These are phyloP conservation scores for Furcula furcula DNA, from an alignment of 2,888 invertebrate genomes.

Conservation along the genomic window DNA sequence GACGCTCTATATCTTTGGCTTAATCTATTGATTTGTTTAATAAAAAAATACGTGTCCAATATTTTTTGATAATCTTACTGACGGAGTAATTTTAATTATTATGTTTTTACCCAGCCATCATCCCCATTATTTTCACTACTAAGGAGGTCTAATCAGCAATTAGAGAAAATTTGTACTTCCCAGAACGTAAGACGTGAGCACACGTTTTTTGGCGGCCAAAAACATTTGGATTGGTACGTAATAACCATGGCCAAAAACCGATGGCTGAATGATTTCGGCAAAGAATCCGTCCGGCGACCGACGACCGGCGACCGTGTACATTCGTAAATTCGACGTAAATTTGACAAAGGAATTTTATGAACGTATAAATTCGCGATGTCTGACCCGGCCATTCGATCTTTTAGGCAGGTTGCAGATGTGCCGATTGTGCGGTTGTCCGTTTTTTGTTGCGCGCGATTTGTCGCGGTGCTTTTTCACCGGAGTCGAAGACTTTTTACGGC, in stretches of 20 bases:
- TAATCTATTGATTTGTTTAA: too few species aligned
- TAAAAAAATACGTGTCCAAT: too few species aligned
- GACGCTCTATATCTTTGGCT: too few species aligned
- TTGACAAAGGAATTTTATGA: slow-evolving; percentile 80
- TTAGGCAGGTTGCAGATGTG: slow-evolving; percentile 28
- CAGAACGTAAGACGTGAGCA: slow-evolving; percentile 14
- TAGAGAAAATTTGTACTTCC: background rate
- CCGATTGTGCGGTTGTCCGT: slow-evolving; percentile 25
- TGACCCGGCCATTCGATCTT: slow-evolving; percentile 53
- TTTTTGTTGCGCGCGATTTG: too few species aligned
- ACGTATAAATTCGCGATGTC: slow-evolving; percentile 73
- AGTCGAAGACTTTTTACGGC: too few species aligned
- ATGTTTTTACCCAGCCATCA: too few species aligned
- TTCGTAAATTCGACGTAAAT: slow-evolving; percentile 71
- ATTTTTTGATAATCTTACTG: too few species aligned
- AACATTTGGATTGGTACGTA: slow-evolving; percentile 36
- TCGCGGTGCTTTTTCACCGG: too few species aligned
- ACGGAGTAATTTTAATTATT: too few species aligned
- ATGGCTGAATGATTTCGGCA: slow-evolving; percentile 63
- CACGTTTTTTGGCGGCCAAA: slow-evolving; percentile 15
- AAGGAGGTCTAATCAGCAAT: background rate
- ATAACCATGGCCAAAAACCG: slow-evolving; percentile 64
- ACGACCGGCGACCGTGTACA: slow-evolving; percentile 32
- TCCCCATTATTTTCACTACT: too few species aligned
- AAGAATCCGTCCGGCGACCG: slow-evolving; percentile 49